phyloP scores from a whole-genome alignment of 2,113 vertebrate species.

The Elachura formosa region DNA sequence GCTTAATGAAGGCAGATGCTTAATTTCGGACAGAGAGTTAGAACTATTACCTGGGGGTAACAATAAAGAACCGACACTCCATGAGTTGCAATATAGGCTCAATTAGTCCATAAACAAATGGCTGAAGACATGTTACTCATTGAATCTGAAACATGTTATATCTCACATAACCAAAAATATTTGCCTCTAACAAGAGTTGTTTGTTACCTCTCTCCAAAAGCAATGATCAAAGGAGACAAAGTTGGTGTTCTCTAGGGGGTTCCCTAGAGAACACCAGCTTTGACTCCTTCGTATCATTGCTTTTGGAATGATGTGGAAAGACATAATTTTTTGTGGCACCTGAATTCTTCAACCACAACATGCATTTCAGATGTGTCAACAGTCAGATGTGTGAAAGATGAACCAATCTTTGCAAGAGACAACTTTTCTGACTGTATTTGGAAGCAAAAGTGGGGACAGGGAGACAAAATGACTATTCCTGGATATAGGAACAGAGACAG shows the following conservation, averaged over 20 bases:
- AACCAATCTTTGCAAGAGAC: not conserved
- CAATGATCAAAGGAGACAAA: not conserved
- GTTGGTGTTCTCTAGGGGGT: not conserved
- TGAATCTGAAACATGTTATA: not conserved
- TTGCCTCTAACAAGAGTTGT: not conserved
- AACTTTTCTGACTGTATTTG: not conserved
- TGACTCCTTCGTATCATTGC: no score
- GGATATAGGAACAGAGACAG: not conserved
- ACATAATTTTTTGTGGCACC: not conserved
- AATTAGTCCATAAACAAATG: not conserved
- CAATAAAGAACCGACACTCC: not conserved
- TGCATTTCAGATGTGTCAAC: not conserved
- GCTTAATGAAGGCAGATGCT: not conserved
- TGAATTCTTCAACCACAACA: not conserved
- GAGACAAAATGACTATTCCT: accelerated
- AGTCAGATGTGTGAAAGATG: accelerated
- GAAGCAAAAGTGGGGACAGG: accelerated
- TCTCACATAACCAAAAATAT: not conserved
- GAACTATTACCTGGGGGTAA: accelerated
- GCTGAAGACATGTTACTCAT: not conserved
- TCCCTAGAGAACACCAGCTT: no score
- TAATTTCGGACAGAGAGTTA: not conserved
- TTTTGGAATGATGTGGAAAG: no score
- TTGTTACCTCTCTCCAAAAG: not conserved
- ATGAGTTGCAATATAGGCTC: not conserved